Evolutionary conservation across 2,888 invertebrate genomes (phyloP), one percentile per base, ranked within the genome.

Genomic region (Sarcophaga rosellei): DNA sequence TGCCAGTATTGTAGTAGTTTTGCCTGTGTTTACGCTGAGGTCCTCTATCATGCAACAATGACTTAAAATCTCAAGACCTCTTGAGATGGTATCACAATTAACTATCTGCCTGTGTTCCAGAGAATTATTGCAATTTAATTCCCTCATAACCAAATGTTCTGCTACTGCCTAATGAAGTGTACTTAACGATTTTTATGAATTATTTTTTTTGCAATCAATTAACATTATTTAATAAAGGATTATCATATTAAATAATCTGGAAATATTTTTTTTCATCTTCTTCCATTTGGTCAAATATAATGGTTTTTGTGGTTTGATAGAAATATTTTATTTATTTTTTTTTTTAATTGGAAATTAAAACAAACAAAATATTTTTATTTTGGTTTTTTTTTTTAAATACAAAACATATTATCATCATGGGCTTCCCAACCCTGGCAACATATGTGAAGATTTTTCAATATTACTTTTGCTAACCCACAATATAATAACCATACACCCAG

Each of bases 401-500:
- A 53, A 53, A 53, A 53, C 8, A 53, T 47, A 47, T 47, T 15
- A 47, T 15, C 15, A 35, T 15, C 15, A 15, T 53, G 75, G 79
- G 53, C 72, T 79, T 23, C 53, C 53, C 53, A 53, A 53, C 15
- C 53, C 70, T 21, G 15, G 70, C 84, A 84, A 75, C 79, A 84
- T 80, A 84, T 84, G 84, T 80, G 75, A 25, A 25, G 25, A 84
- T 84, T 84, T 79, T 83, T 62, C 62, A 59, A 61, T 75, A 17
- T 53, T 21, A 21, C 10, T 25, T 21, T 59, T 57, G 2, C n/a
- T 23, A n/a, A 1, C 74, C n/a, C 35, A 35, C 35, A 35, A 35
- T 35, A 35, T 73, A 44, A 53, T 44, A 53, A 53, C 53, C 44
- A 66, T 11, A 25, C 35, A 23, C 17, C 57, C 12, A n/a, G 44